Percentiles rank a stretch among this genome's conserved stretches.
phyloP scores from a whole-genome alignment of 1,140 invertebrate species.

The Cotesia chilonis region DNA sequence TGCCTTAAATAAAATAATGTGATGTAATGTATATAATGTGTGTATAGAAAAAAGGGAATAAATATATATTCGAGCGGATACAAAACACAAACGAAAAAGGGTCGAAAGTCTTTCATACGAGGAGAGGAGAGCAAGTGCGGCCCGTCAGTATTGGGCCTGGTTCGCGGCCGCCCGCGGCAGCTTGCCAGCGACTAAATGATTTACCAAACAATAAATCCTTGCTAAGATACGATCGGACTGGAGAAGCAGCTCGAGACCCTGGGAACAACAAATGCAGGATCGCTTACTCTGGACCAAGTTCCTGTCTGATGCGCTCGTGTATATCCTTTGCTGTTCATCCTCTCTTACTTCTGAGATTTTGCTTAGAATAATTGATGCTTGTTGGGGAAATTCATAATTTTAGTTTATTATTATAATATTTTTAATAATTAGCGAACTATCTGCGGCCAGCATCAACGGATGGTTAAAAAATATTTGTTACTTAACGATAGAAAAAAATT shows the following conservation, averaged over 20 bases:
- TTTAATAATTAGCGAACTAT: too few relatives aligned
- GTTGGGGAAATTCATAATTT: too few relatives aligned
- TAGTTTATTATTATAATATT: too few relatives aligned
- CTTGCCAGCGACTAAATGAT: slow-evolving; percentile 66
- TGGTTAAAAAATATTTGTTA: too few relatives aligned
- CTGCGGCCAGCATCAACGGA: too few relatives aligned
- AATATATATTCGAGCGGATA: slow-evolving; percentile 1
- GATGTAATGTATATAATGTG: slow-evolving; percentile 6
- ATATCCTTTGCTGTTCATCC: background rate
- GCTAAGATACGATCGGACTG: slow-evolving; percentile 63
- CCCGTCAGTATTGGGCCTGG: slow-evolving; percentile 49
- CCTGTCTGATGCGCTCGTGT: background rate
- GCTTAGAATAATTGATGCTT: too few relatives aligned
- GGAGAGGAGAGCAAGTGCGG: slow-evolving; percentile 40
- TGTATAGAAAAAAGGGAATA: background rate
- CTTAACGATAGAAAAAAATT: too few relatives aligned
- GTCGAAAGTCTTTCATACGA: slow-evolving; percentile 12
- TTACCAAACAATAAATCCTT: slow-evolving; percentile 67
- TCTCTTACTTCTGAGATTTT: too few relatives aligned
- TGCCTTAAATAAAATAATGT: background rate
- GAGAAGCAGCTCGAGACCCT: slow-evolving; percentile 49
- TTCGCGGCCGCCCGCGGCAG: slow-evolving; percentile 56
- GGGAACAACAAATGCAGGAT: slow-evolving; percentile 43
- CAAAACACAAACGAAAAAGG: slow-evolving; percentile 10
- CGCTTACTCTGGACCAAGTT: slow-evolving; percentile 33